These are phyloP conservation scores for Drosophila grimshawi DNA, from an alignment of 1,140 invertebrate species.

Conservation along the genomic window DNA sequence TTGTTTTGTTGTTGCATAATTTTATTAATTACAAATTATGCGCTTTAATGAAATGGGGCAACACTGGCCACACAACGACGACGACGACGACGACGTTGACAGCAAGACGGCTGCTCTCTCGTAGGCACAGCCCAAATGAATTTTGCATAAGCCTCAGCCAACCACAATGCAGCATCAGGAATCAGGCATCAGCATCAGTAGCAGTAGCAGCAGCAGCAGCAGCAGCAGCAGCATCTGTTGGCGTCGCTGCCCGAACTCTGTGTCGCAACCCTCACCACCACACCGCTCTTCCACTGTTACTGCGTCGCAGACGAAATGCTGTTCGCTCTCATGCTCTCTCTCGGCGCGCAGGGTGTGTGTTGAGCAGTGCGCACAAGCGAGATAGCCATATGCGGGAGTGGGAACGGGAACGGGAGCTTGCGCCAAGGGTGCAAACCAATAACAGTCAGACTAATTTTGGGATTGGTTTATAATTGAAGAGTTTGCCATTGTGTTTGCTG, in stretches of 20 bases:
- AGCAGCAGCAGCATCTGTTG: constrained; percentile 17
- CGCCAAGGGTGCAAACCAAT: constrained; percentile 80
- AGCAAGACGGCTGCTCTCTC: constrained; percentile 40
- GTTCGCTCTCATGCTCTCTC: constrained; percentile 31
- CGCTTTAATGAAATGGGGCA: constrained; percentile 72
- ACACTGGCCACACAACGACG: constrained; percentile 10
- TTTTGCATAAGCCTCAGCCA: constrained; percentile 80
- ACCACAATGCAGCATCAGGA: constrained; percentile 66
- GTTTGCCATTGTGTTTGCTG: constrained; percentile 77
- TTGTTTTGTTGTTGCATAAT: constrained; percentile 54
- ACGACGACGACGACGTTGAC: constrained; percentile 35
- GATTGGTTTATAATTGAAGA: constrained; percentile 84
- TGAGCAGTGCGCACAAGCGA: constrained; percentile 29
- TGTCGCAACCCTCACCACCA: constrained; percentile 4
- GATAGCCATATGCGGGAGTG: constrained; percentile 22
- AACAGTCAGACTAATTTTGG: constrained; percentile 83
- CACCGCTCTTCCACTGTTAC: not conserved
- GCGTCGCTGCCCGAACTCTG: constrained; percentile 33
- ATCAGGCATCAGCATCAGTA: constrained; percentile 26
- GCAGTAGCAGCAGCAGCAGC: constrained; percentile 1
- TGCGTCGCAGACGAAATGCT: not conserved
- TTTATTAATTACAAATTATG: constrained; percentile 82
- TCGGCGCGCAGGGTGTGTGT: constrained; percentile 35
- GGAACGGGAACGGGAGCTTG: constrained; percentile 16
- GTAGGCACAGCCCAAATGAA: constrained; percentile 71